A percentile compares a stretch with the other conserved stretches of the same genome.
These are phyloP conservation scores for Sussaba pulchella DNA, from an alignment of 2,888 invertebrate genomes.

Conservation along the genomic window DNA sequence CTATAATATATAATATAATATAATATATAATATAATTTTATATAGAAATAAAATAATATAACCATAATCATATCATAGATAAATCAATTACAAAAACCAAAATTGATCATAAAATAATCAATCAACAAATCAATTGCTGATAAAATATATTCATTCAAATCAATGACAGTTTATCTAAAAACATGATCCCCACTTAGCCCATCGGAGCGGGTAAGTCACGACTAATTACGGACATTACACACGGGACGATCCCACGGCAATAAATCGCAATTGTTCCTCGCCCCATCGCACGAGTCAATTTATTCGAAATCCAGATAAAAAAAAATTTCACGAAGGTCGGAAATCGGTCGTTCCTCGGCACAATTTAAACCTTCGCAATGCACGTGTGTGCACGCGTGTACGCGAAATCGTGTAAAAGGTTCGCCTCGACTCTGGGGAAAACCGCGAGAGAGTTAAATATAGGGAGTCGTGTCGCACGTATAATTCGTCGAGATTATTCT, in stretches of 20 bases:
- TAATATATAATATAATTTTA: no score
- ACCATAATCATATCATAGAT: no score
- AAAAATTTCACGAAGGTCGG: slow-evolving; percentile 46
- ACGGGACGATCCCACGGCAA: slow-evolving; percentile 45
- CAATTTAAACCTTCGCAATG: slow-evolving; percentile 23
- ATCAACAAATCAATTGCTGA: no score
- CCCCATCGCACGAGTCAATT: slow-evolving; percentile 50
- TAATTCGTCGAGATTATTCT: slow-evolving; percentile 38
- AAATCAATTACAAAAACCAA: no score
- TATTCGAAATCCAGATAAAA: slow-evolving; percentile 46
- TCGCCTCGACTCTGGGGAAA: neutral
- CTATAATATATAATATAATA: no score
- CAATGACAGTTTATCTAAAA: no score
- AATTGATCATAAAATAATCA: no score
- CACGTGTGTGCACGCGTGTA: slow-evolving; percentile 14
- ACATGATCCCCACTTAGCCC: no score
- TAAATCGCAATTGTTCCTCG: slow-evolving; percentile 62
- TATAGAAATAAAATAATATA: no score
- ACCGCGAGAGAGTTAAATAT: slow-evolving; percentile 28
- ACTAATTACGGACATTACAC: neutral
- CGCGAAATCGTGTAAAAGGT: slow-evolving; percentile 4
- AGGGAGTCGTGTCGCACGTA: slow-evolving; percentile 3
- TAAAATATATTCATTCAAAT: no score
- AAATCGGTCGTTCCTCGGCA: slow-evolving; percentile 46
- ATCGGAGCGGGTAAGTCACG: no score